Evolutionary conservation across 2,113 vertebrate genomes (phyloP).

Genomic region (Ageneiosus marmoratus): DNA sequence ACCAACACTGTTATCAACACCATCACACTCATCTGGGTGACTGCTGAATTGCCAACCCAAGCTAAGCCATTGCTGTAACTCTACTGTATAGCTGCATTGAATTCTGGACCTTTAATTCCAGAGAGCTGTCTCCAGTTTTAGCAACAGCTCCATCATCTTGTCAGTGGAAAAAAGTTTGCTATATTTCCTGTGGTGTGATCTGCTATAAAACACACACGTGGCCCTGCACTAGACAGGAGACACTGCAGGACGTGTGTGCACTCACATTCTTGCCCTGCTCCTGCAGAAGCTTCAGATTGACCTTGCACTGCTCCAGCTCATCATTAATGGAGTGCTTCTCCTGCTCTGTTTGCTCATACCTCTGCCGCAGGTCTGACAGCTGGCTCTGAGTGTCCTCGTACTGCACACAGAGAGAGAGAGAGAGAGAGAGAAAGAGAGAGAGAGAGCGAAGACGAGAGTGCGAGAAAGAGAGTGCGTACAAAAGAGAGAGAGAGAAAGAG

Average conservation of each 20-base stretch:
- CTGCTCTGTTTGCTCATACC: slow-evolving; percentile 86
- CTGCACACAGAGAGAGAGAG: no score
- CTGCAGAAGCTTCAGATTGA: slow-evolving; percentile 91
- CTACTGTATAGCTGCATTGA: not conserved
- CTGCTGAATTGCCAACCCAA: not conserved
- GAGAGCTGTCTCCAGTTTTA: not conserved
- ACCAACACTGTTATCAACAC: not conserved
- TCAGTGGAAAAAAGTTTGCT: not conserved
- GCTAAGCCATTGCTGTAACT: not conserved
- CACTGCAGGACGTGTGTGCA: slow-evolving; percentile 45
- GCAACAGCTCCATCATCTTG: not conserved
- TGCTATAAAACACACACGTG: not conserved
- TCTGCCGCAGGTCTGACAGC: slow-evolving; percentile 85
- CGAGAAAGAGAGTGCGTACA: no score
- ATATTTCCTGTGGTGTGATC: not conserved
- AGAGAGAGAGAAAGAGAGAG: no score
- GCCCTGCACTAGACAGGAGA: not conserved
- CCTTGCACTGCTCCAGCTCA: slow-evolving; percentile 93
- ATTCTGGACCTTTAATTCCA: not conserved
- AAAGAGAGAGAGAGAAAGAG: not conserved
- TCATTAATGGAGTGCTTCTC: slow-evolving; percentile 89
- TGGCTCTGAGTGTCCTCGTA: slow-evolving; percentile 91
- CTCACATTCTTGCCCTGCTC: slow-evolving; percentile 94
- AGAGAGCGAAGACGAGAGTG: no score
- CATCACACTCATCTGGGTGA: not conserved